These are phyloP conservation scores for Brachyrhaphis roseni DNA, from an alignment of 2,797 vertebrate species.

Conservation along the genomic window DNA sequence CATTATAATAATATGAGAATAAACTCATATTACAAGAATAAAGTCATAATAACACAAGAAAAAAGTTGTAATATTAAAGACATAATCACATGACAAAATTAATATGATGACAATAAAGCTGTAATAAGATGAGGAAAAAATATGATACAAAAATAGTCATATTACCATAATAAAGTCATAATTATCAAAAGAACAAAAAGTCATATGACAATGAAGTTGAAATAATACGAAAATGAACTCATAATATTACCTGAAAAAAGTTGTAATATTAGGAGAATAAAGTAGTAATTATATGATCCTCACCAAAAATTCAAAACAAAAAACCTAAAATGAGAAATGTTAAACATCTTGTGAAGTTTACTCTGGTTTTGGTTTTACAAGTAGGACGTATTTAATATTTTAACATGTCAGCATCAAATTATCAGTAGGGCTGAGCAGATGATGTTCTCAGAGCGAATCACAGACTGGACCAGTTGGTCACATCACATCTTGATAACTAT, in stretches of 20 bases:
- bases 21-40: not conserved
- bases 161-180: too few relatives aligned
- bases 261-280: not conserved
- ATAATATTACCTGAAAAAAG: not conserved
- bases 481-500: not conserved
- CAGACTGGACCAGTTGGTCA: not conserved
- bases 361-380: not conserved
- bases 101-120: not conserved
- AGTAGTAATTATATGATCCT: not conserved
- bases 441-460: not conserved
- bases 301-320: not conserved
- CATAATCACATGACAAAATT: too few relatives aligned
- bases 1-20: not conserved
- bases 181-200: too few relatives aligned
- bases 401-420: not conserved
- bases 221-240: not conserved
- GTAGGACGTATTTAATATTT: not conserved
- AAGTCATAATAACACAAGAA: not conserved
- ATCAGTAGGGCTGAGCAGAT: not conserved
- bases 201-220: not conserved
- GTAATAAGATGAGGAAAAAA: not conserved
- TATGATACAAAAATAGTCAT: too few relatives aligned
- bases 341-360: not conserved
- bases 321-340: not conserved
- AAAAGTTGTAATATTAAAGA: not conserved